Evolutionary conservation across 2,888 invertebrate species (phyloP).

Genomic region (Chymomyza procnemis): DNA sequence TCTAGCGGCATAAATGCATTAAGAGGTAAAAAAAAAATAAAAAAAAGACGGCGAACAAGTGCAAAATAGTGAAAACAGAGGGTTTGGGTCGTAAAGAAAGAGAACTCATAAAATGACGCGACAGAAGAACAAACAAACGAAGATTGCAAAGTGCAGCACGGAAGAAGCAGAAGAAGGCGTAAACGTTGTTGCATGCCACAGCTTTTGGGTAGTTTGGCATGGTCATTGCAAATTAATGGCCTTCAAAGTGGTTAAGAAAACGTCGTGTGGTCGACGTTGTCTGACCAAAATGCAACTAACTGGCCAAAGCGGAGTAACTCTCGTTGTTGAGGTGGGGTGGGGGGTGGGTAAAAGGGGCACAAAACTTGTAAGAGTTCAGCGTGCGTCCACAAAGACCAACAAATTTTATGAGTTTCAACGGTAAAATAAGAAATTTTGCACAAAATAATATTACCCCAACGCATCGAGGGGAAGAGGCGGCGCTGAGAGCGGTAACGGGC

Average conservation of each 20-base stretch:
- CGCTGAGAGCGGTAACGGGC: not conserved
- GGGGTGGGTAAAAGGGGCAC: not conserved
- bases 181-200: not conserved
- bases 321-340: not conserved
- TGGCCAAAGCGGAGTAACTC: not conserved
- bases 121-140: slow-evolving; percentile 2
- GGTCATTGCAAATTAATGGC: slow-evolving; percentile 70
- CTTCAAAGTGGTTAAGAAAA: slow-evolving; percentile 58
- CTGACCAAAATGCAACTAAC: not conserved
- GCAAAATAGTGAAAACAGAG: slow-evolving; percentile 13
- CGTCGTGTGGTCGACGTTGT: slow-evolving; percentile 20
- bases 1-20: slow-evolving; percentile 30
- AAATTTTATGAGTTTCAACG: slow-evolving; percentile 69
- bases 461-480: not conserved
- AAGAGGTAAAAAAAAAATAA: slow-evolving; percentile 19
- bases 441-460: slow-evolving; percentile 59
- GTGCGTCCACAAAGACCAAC: slow-evolving; percentile 52
- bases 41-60: slow-evolving; percentile 10
- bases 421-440: slow-evolving; percentile 63
- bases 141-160: slow-evolving; percentile 7
- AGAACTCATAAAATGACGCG: slow-evolving; percentile 26
- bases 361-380: slow-evolving; percentile 43
- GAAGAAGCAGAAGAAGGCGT: not conserved
- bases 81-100: slow-evolving; percentile 11
- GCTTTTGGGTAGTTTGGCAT: slow-evolving; percentile 12